Evolutionary conservation across 2,888 invertebrate genomes (phyloP).

Genomic region (Odontocolon sp.): DNA sequence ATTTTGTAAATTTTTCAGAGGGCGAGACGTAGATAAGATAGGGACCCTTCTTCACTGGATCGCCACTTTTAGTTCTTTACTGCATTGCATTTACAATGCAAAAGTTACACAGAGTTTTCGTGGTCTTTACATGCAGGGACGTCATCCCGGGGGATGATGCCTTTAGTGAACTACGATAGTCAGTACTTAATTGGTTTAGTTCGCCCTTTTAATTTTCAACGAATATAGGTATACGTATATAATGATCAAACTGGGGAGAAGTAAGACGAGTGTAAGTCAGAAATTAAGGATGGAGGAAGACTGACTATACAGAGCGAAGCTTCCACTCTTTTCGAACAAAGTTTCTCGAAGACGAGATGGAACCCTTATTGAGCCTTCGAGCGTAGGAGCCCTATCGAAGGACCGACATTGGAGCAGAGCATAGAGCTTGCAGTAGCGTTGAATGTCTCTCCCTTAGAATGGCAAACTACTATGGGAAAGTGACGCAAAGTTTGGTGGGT

Average conservation of each 20-base stretch:
- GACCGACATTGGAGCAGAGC: slow-evolving; percentile 29
- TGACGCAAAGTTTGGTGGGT: slow-evolving; percentile 44
- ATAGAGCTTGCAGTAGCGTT: slow-evolving; percentile 17
- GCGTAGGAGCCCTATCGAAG: slow-evolving; percentile 19
- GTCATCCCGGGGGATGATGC: slow-evolving; percentile 13
- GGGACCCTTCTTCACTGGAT: neutral
- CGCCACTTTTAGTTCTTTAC: neutral
- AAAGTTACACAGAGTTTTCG: slow-evolving; percentile 29
- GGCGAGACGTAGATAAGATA: neutral
- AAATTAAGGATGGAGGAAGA: neutral
- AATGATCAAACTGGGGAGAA: neutral
- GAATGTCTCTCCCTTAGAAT: slow-evolving; percentile 41
- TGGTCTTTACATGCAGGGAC: slow-evolving; percentile 6
- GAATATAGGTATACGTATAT: slow-evolving; percentile 5
- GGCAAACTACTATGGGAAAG: slow-evolving; percentile 33
- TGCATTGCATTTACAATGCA: neutral
- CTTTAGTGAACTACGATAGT: slow-evolving; percentile 31
- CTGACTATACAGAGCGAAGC: slow-evolving; percentile 25
- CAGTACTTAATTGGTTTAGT: slow-evolving; percentile 45
- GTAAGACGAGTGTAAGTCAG: neutral
- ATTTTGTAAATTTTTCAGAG: slow-evolving; percentile 1
- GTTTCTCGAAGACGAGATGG: slow-evolving; percentile 35
- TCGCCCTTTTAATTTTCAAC: slow-evolving; percentile 45
- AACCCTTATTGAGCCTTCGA: slow-evolving; percentile 42
- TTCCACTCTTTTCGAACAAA: slow-evolving; percentile 37